Evolutionary conservation across 2,888 invertebrate genomes (phyloP).

Genomic region (Thymelicus sylvestris): DNA sequence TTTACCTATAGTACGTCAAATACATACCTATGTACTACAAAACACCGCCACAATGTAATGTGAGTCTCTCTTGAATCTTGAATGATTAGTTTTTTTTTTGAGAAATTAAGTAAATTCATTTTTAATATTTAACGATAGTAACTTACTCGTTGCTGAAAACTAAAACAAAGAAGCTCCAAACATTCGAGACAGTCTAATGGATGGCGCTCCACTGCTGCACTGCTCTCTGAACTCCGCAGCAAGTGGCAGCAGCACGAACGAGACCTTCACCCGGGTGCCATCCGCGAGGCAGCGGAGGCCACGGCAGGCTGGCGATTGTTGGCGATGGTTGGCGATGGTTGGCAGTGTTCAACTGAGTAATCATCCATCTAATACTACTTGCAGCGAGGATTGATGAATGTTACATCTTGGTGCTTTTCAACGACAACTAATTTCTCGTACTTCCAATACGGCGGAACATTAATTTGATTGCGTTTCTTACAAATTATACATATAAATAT

Average conservation of each 20-base stretch:
- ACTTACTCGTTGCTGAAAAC: constrained; percentile 2
- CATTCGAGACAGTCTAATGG: constrained; percentile 41
- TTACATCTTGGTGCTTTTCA: not conserved
- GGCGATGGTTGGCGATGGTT: too few relatives aligned
- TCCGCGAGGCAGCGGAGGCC: constrained; percentile 18
- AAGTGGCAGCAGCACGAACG: constrained; percentile 1
- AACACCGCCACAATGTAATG: too few relatives aligned
- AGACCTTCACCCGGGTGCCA: constrained; percentile 16
- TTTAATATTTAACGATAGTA: constrained; percentile 38
- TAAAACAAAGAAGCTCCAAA: constrained; percentile 37
- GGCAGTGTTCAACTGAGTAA: constrained; percentile 37
- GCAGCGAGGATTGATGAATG: constrained; percentile 4
- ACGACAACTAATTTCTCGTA: not conserved
- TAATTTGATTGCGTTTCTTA: not conserved
- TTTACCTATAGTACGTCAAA: too few relatives aligned
- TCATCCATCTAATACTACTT: constrained; percentile 11
- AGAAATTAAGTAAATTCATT: not conserved
- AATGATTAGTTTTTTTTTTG: too few relatives aligned
- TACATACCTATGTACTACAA: too few relatives aligned
- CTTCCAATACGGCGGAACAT: not conserved
- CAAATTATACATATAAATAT: too few relatives aligned
- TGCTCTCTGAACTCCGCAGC: constrained; percentile 34
- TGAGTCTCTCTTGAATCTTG: too few relatives aligned
- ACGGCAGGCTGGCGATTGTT: constrained; percentile 16
- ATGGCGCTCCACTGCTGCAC: constrained; percentile 26